phyloP scores from a whole-genome alignment of 2,888 invertebrate genomes.

The Apamea epomidion region DNA sequence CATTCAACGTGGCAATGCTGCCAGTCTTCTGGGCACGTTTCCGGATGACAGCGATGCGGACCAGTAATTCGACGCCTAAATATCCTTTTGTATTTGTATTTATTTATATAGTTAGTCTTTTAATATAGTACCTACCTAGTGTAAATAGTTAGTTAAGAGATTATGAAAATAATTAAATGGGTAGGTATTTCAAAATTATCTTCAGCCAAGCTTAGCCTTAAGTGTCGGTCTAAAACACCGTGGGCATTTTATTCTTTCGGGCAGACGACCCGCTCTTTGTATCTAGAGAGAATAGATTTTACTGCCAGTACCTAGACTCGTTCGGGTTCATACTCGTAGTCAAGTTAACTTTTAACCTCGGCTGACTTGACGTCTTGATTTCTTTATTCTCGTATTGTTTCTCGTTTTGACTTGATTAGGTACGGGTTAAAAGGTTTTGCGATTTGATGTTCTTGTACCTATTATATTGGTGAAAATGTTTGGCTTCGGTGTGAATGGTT shows the following conservation, averaged over 20 bases:
- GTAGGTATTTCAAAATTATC: conserved; percentile 5
- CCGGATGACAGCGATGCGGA: no score
- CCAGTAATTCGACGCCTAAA: no score
- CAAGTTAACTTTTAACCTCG: conserved; percentile 58
- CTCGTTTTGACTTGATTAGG: conserved; percentile 11
- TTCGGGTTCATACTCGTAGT: conserved; percentile 58
- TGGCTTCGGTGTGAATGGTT: not conserved
- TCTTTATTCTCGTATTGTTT: conserved; percentile 40
- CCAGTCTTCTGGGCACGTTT: no score
- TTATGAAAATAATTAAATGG: no score
- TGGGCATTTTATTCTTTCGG: conserved; percentile 68
- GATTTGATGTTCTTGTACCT: not conserved
- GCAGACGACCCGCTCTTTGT: conserved; percentile 65
- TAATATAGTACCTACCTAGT: no score
- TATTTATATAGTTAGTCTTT: no score
- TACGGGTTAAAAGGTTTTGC: not conserved
- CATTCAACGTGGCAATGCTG: no score
- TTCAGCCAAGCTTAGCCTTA: conserved; percentile 40
- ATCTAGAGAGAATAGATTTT: conserved; percentile 67
- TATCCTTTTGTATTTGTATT: no score
- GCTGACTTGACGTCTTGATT: conserved; percentile 52
- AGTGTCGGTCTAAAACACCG: conserved; percentile 60
- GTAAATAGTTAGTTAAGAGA: no score
- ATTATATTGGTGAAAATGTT: not conserved
- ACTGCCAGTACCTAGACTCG: conserved; percentile 47